Evolutionary conservation across 2,888 invertebrate species (phyloP).

Genomic region (Eupeodes latifasciatus): DNA sequence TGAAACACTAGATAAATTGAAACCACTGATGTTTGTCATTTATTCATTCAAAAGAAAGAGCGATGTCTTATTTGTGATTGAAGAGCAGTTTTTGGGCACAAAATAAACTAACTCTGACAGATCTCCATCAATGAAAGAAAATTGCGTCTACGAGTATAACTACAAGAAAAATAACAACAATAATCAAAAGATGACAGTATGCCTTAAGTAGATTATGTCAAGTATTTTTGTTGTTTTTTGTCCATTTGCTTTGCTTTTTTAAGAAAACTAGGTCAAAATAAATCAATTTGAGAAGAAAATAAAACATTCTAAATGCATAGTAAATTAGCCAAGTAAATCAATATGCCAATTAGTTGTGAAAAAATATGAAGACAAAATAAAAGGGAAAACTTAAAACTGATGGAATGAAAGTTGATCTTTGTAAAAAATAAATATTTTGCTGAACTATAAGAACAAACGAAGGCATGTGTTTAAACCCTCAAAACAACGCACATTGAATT

Average conservation of each 20-base stretch:
- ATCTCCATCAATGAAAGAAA: conserved; percentile 6
- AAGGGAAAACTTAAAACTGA: background rate
- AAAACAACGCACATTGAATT: background rate
- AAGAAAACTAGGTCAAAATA: conserved; percentile 25
- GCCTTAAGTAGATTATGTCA: conserved; percentile 35
- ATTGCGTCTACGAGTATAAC: background rate
- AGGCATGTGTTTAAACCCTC: background rate
- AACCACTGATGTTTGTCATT: background rate
- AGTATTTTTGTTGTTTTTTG: background rate
- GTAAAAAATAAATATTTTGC: background rate
- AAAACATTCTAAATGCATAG: background rate
- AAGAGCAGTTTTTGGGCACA: background rate
- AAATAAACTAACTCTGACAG: background rate
- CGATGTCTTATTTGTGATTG: background rate
- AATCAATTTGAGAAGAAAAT: conserved; percentile 8
- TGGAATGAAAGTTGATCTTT: background rate
- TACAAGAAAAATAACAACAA: background rate
- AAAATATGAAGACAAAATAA: background rate
- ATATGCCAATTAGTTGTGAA: conserved; percentile 22
- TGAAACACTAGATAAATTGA: background rate
- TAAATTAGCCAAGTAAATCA: conserved; percentile 33
- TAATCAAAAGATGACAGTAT: conserved; percentile 21
- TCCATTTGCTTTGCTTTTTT: background rate
- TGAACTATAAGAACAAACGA: background rate
- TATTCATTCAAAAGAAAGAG: background rate